Evolutionary conservation across 2,113 vertebrate genomes (phyloP).

Genomic region (Balaeniceps rex): DNA sequence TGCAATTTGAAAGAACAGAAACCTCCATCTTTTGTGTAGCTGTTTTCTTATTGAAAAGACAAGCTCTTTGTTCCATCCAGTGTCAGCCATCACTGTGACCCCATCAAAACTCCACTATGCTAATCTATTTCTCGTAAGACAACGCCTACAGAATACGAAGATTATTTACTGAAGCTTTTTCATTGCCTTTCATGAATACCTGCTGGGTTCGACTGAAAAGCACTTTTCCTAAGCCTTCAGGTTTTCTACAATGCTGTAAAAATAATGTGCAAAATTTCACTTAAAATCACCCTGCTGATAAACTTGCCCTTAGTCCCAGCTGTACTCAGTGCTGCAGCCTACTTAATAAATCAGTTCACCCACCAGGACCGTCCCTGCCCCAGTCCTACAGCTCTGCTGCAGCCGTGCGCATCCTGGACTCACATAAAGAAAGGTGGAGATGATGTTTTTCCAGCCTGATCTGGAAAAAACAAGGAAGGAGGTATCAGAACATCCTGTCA

Average conservation of each 20-base stretch:
- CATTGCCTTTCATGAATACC: background rate
- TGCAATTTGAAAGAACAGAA: background rate
- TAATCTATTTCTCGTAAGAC: background rate
- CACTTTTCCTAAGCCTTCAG: background rate
- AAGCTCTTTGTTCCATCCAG: background rate
- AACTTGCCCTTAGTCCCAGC: background rate
- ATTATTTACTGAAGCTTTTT: background rate
- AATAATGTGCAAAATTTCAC: background rate
- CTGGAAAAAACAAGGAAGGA: background rate
- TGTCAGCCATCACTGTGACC: background rate
- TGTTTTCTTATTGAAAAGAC: background rate
- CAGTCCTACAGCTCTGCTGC: background rate
- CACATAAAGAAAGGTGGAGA: background rate
- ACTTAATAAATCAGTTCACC: too few species aligned
- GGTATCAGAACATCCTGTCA: background rate
- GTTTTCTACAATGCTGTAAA: background rate
- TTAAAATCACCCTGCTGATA: background rate
- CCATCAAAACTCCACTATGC: background rate
- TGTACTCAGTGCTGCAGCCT: background rate
- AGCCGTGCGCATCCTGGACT: background rate
- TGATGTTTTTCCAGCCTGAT: background rate
- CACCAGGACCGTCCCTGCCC: background rate
- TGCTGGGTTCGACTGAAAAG: background rate
- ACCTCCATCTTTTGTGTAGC: background rate
- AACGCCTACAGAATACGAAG: background rate